Evolutionary conservation across 2,113 vertebrate genomes (phyloP).

Genomic region (Ceyx melanurus): DNA sequence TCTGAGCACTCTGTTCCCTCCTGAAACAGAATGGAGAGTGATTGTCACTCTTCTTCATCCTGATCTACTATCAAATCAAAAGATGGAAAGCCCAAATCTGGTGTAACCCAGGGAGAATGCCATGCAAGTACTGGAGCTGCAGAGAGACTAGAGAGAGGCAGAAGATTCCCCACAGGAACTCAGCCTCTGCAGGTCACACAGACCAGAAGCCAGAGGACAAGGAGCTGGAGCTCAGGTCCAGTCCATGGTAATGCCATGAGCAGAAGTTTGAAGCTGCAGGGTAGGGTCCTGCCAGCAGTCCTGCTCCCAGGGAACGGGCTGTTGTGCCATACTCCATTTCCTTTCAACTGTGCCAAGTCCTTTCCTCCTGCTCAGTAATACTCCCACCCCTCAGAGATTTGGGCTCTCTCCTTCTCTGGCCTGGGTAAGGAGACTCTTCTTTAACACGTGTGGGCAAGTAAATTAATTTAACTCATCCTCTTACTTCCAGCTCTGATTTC

Average conservation of each 20-base stretch:
- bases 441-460: not conserved
- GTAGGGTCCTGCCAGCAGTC: not conserved
- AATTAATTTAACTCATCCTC: not conserved
- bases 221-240: not conserved
- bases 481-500: not conserved
- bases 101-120: not conserved
- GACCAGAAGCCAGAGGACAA: not conserved
- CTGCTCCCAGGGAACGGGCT: not conserved
- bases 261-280: not conserved
- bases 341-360: not conserved
- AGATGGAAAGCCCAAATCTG: not conserved
- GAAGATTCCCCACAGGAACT: not conserved
- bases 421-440: not conserved
- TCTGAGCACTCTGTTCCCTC: not conserved
- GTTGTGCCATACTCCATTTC: not conserved
- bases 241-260: not conserved
- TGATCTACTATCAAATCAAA: not conserved
- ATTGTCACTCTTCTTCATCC: not conserved
- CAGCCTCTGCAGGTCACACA: not conserved
- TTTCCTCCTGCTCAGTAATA: not conserved
- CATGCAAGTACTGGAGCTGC: not conserved
- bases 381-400: not conserved
- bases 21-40: not conserved
- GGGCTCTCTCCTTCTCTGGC: not conserved
- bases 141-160: not conserved